Percentiles rank a stretch among this genome's conserved stretches.
Evolutionary conservation across 2,113 vertebrate species (phyloP).

Genomic region (Bufo bufo): DNA sequence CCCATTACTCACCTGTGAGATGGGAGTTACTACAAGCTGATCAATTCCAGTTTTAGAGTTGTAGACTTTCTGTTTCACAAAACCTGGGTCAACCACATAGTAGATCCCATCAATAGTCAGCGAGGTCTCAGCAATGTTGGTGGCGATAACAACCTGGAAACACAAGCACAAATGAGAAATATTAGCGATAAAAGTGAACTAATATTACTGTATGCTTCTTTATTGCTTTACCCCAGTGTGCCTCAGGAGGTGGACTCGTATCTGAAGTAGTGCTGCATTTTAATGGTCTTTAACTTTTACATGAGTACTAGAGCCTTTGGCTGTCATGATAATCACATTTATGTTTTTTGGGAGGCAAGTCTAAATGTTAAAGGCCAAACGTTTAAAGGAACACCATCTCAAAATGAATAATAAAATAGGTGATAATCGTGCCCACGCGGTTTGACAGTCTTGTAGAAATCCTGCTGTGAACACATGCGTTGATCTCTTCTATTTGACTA

Average conservation of each 20-base stretch:
- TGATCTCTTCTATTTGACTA: no score
- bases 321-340: no score
- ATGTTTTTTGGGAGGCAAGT: no score
- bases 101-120: conserved; percentile 98
- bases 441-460: no score
- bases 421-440: no score
- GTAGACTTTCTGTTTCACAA: conserved; percentile 98
- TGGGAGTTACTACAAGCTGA: conserved; percentile 96
- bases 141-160: conserved; percentile 92
- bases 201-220: neutral
- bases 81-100: conserved; percentile 96
- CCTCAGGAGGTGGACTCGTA: neutral
- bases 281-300: neutral
- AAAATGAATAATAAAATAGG: no score
- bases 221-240: neutral
- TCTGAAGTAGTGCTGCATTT: neutral
- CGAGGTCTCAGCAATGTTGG: conserved; percentile 96
- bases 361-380: no score
- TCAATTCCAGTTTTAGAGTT: conserved; percentile 99
- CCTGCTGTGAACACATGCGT: no score
- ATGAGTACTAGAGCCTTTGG: no score
- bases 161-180: neutral
- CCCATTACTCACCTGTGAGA: conserved; percentile 84
- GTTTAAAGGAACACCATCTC: no score
- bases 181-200: neutral